Percentiles rank a stretch among this genome's conserved stretches.
Evolutionary conservation across 92 coral and sea anemone species (phyloP).

Genomic region (Phenganax stokvisi): DNA sequence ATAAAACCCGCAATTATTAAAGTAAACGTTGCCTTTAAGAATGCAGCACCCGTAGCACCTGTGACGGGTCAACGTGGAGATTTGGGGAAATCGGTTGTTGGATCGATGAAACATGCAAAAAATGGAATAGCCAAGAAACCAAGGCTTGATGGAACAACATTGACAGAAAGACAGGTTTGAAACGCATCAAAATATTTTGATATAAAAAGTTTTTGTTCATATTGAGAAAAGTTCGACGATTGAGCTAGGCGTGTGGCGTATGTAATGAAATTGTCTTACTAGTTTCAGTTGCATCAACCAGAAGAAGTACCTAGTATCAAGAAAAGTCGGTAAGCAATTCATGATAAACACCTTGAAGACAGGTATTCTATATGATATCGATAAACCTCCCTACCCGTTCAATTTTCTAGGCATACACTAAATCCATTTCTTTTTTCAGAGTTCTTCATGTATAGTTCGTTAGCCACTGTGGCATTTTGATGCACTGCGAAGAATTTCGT

Average conservation of each 20-base stretch:
- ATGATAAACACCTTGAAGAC: too few relatives aligned
- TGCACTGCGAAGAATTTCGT: too few relatives aligned
- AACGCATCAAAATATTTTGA: not conserved
- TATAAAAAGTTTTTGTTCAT: not conserved
- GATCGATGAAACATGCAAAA: not conserved
- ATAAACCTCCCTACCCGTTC: too few relatives aligned
- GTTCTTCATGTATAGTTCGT: not conserved
- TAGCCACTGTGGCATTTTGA: not conserved
- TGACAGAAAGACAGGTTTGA: constrained; percentile 20
- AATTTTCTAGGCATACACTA: not conserved
- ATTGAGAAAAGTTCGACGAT: too few relatives aligned
- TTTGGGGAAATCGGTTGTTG: constrained; percentile 21
- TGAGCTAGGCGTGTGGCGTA: not conserved
- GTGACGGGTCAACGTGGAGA: constrained; percentile 1
- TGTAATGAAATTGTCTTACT: not conserved
- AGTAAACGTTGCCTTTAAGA: constrained; percentile 32
- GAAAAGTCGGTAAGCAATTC: constrained; percentile 11
- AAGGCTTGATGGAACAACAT: not conserved
- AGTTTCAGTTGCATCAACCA: constrained; percentile 19
- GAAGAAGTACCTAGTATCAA: constrained; percentile 39
- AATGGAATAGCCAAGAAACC: not conserved
- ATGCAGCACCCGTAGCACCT: not conserved
- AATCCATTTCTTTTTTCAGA: not conserved
- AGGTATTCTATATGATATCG: too few relatives aligned
- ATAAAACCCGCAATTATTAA: constrained; percentile 10